Conservation (phyloP, 2,888 invertebrate species). For the Bimastos eiseni region DNA sequence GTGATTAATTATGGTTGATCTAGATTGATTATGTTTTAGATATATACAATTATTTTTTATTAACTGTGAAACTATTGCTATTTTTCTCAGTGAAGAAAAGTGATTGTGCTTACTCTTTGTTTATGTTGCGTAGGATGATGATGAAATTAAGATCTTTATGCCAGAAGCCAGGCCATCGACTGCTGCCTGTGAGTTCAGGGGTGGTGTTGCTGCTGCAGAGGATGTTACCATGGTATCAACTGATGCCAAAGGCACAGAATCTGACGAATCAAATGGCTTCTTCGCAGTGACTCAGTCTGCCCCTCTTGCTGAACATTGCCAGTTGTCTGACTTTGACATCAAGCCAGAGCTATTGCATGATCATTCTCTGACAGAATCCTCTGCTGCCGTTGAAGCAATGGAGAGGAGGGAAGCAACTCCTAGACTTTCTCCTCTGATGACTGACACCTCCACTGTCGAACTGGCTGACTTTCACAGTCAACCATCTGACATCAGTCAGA, state of each 20-base stretch:
- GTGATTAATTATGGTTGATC: neutral
- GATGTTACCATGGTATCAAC: neutral
- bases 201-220: neutral
- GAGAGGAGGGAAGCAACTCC: neutral
- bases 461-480: neutral
- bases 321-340: neutral
- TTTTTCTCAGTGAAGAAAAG: neutral
- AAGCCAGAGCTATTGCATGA: neutral
- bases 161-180: slow-evolving; percentile 28
- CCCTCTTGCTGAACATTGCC: neutral
- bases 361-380: neutral
- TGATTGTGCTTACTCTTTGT: neutral
- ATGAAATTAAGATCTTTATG: slow-evolving; percentile 17
- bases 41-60: neutral
- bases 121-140: neutral
- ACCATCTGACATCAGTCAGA: slow-evolving; percentile 31
- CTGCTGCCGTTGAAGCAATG: neutral
- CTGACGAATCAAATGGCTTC: neutral
- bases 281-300: neutral
- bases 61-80: neutral
- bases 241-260: neutral
- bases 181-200: neutral
- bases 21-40: neutral
- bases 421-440: neutral
- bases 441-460: neutral